Conservation (phyloP, 2,113 vertebrate species). For the Heterotilapia buettikoferi region DNA sequence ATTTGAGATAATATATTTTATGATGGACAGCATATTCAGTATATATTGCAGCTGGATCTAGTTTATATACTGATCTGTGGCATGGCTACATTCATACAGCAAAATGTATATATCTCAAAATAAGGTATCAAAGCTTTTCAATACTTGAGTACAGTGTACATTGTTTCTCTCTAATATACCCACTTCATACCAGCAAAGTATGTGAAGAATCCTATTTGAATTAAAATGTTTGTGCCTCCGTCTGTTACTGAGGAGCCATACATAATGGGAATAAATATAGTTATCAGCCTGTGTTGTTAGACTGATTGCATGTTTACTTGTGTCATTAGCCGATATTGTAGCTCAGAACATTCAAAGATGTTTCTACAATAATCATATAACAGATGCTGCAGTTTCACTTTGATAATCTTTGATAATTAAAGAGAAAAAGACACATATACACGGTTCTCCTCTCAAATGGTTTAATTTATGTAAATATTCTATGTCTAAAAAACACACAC, state of each 20-base stretch:
- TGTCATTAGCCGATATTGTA: not conserved
- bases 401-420: not conserved
- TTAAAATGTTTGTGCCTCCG: slow-evolving; percentile 5
- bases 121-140: not conserved
- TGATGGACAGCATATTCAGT: not conserved
- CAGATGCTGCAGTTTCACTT: slow-evolving; percentile 36
- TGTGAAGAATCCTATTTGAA: slow-evolving; percentile 55
- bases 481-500: not conserved
- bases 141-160: not conserved
- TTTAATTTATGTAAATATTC: not conserved
- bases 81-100: not conserved
- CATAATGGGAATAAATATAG: not conserved
- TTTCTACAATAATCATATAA: not conserved
- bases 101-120: not conserved
- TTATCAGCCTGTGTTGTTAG: not conserved
- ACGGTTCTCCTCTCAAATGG: not conserved
- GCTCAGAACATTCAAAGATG: not conserved
- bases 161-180: not conserved
- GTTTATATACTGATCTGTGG: not conserved
- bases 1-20: not conserved
- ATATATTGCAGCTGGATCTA: not conserved
- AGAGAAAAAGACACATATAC: not conserved
- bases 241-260: not conserved
- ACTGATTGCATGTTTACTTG: not conserved
- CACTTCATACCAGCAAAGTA: slow-evolving; percentile 61